Percentiles rank a stretch among this genome's conserved stretches.
phyloP scores from a whole-genome alignment of 2,888 invertebrate species.

The Phlogophora meticulosa region DNA sequence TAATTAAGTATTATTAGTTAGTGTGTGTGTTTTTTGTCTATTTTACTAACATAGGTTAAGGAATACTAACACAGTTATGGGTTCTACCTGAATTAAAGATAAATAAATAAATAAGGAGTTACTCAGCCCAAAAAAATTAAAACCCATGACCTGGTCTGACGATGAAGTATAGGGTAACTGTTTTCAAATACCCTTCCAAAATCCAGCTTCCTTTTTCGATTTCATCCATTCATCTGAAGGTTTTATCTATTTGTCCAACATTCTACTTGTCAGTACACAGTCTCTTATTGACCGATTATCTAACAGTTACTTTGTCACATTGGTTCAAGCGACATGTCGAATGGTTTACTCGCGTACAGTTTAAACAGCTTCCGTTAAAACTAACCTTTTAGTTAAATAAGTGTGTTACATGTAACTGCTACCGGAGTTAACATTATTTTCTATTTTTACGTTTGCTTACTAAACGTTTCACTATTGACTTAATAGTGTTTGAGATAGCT shows the following conservation, averaged over 20 bases:
- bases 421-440: conserved; percentile 43
- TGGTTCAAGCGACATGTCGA: conserved; percentile 15
- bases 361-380: conserved; percentile 39
- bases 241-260: background rate
- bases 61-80: too few species aligned
- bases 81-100: too few species aligned
- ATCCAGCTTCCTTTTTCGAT: background rate
- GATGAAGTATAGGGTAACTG: too few species aligned
- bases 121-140: too few species aligned
- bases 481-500: too few species aligned
- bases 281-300: conserved; percentile 5
- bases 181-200: background rate
- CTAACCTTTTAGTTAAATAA: conserved; percentile 56
- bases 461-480: conserved; percentile 27
- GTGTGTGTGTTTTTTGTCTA: too few species aligned
- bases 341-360: conserved; percentile 18
- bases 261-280: background rate
- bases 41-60: too few species aligned
- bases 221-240: too few species aligned
- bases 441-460: conserved; percentile 50
- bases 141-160: too few species aligned
- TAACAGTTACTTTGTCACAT: conserved; percentile 30
- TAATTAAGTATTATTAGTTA: too few species aligned
- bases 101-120: too few species aligned
- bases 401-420: conserved; percentile 41